A percentile compares a stretch with the other conserved stretches of the same genome.
Conservation (phyloP, 2,113 vertebrate genomes). For the Narcine bancroftii region DNA sequence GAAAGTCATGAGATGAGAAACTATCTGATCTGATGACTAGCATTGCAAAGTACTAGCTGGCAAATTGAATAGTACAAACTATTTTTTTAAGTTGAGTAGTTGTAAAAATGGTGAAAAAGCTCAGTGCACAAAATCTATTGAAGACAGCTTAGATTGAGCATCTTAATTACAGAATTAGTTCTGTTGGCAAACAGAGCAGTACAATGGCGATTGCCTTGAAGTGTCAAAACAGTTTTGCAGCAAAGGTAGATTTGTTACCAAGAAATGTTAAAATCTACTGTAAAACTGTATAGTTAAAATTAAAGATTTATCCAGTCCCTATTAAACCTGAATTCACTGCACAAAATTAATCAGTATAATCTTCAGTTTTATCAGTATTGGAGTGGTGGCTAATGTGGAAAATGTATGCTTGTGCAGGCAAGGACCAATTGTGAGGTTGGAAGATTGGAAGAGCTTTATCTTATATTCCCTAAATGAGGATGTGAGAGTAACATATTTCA, state of each 20-base stretch:
- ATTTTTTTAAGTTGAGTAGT: background rate
- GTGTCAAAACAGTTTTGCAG: background rate
- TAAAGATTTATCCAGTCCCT: background rate
- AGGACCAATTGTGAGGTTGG: background rate
- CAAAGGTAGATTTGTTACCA: background rate
- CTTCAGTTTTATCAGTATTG: background rate
- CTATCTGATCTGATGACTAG: background rate
- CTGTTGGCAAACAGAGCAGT: background rate
- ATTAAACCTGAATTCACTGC: background rate
- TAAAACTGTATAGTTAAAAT: background rate
- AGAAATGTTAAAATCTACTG: background rate
- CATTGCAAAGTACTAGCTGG: background rate
- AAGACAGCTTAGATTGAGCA: background rate
- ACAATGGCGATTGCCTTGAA: background rate
- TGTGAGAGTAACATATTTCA: background rate
- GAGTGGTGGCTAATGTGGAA: background rate
- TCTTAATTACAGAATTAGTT: background rate
- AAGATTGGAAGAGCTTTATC: background rate
- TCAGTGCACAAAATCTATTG: background rate
- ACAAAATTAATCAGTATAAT: background rate
- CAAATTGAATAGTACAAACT: background rate
- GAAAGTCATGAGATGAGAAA: background rate
- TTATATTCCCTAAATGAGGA: background rate
- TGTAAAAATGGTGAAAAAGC: background rate
- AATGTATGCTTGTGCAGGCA: background rate